These are phyloP conservation scores for Vanacampus margaritifer DNA, from an alignment of 2,113 vertebrate species.

Conservation along the genomic window DNA sequence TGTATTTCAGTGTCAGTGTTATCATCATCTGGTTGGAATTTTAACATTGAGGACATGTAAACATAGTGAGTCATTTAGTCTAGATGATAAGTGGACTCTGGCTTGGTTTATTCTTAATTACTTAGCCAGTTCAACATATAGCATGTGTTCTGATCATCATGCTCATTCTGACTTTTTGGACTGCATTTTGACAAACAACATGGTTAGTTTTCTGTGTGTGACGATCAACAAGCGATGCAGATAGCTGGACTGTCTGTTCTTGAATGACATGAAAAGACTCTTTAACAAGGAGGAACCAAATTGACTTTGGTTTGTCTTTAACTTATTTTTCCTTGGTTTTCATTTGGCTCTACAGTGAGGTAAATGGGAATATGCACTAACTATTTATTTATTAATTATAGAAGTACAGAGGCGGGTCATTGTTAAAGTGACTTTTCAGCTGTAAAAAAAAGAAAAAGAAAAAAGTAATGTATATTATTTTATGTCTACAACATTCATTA, in stretches of 20 bases:
- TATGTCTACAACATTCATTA: constrained; percentile 63
- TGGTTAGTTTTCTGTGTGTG: constrained; percentile 28
- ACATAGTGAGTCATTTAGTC: constrained; percentile 2
- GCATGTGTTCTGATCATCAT: constrained; percentile 6
- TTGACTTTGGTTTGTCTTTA: constrained; percentile 74
- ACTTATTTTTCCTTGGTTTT: constrained; percentile 72
- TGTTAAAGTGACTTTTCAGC: constrained; percentile 65
- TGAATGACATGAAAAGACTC: constrained; percentile 47
- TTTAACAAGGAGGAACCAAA: constrained; percentile 61
- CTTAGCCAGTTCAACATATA: not conserved
- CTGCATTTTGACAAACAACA: constrained; percentile 18
- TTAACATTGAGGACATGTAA: not conserved
- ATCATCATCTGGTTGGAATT: not conserved
- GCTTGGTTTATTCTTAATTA: constrained; percentile 4
- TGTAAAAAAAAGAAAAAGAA: constrained; percentile 49
- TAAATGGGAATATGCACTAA: constrained; percentile 77
- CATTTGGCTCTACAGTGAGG: constrained; percentile 61
- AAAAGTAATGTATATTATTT: constrained; percentile 60
- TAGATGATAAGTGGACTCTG: not conserved
- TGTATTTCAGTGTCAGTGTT: not conserved
- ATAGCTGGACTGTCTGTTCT: constrained; percentile 78
- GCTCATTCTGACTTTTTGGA: constrained; percentile 14
- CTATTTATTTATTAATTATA: constrained; percentile 80
- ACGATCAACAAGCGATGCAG: constrained; percentile 49
- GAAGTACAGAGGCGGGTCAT: constrained; percentile 61